Evolutionary conservation across 2,888 invertebrate species (phyloP).

Genomic region (Cheilosia variabilis): DNA sequence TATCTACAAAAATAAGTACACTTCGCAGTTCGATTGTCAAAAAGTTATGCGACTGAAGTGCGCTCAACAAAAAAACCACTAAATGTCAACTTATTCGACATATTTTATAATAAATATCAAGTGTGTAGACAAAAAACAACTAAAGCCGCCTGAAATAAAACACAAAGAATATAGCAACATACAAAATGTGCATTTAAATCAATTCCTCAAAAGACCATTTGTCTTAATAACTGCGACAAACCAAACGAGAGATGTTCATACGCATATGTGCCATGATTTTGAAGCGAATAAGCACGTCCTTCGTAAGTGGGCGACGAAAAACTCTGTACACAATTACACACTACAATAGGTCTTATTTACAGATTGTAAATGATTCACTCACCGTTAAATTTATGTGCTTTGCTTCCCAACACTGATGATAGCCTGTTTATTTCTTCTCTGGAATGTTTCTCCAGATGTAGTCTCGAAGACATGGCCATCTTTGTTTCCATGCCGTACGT

Average conservation of each 20-base stretch:
- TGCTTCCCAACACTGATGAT: slow-evolving; percentile 89
- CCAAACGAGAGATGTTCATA: neutral
- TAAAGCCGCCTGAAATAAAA: neutral
- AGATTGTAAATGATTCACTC: slow-evolving; percentile 83
- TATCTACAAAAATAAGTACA: no score
- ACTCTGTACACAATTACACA: slow-evolving; percentile 3
- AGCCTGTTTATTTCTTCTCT: slow-evolving; percentile 90
- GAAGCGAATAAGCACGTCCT: neutral
- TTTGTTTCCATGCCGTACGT: slow-evolving; percentile 87
- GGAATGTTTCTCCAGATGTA: slow-evolving; percentile 90
- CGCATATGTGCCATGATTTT: neutral
- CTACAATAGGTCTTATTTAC: slow-evolving; percentile 31
- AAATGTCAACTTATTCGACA: no score
- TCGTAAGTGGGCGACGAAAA: slow-evolving; percentile 31
- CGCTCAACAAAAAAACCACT: no score
- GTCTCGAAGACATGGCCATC: slow-evolving; percentile 88
- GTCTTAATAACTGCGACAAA: slow-evolving; percentile 50
- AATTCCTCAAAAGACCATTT: slow-evolving; percentile 43
- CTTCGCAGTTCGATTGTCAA: no score
- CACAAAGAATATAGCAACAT: neutral
- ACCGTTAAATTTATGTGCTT: slow-evolving; percentile 95
- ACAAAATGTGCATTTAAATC: slow-evolving; percentile 6
- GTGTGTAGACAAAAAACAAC: no score
- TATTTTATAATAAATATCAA: no score
- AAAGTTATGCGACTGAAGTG: no score